Evolutionary conservation across 2,797 vertebrate species (phyloP).

Genomic region (Chromobotia macracanthus): DNA sequence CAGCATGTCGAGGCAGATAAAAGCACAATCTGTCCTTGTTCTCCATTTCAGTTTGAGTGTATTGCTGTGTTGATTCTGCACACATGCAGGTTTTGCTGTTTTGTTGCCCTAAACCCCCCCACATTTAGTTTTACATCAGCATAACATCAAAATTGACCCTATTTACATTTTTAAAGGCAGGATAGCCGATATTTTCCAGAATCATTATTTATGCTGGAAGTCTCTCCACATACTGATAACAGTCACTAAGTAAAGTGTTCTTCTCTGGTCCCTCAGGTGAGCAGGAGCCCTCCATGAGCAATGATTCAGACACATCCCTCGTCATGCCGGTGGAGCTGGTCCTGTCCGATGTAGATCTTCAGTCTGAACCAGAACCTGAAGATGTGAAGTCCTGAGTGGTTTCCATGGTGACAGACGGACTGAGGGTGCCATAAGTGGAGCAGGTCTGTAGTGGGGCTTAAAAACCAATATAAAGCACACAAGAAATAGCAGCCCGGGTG

Average conservation of each 20-base stretch:
- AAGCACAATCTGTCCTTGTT: slow-evolving; percentile 48
- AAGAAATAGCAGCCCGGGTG: slow-evolving; percentile 63
- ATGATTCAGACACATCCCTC: slow-evolving; percentile 88
- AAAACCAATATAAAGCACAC: slow-evolving; percentile 75
- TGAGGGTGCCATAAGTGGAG: slow-evolving; percentile 38
- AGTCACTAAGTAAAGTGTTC: too few species aligned
- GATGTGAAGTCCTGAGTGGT: slow-evolving; percentile 85
- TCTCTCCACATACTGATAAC: too few species aligned
- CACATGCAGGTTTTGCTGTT: not conserved
- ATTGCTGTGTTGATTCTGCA: not conserved
- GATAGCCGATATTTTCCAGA: too few species aligned
- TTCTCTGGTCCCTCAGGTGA: slow-evolving; percentile 80
- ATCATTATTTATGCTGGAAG: too few species aligned
- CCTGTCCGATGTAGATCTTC: slow-evolving; percentile 85
- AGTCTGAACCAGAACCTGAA: slow-evolving; percentile 83
- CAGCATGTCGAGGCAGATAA: slow-evolving; percentile 19
- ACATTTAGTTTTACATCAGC: too few species aligned
- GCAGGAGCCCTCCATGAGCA: slow-evolving; percentile 87
- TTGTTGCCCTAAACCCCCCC: not conserved
- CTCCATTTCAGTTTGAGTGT: not conserved
- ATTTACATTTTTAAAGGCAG: too few species aligned
- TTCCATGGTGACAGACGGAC: slow-evolving; percentile 43
- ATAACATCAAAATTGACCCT: too few species aligned
- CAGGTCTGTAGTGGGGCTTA: slow-evolving; percentile 40
- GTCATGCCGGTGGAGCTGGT: slow-evolving; percentile 85